Percentiles rank a stretch among this genome's conserved stretches.
These are phyloP conservation scores for Nestor notabilis DNA, from an alignment of 2,113 vertebrate genomes.

Conservation along the genomic window DNA sequence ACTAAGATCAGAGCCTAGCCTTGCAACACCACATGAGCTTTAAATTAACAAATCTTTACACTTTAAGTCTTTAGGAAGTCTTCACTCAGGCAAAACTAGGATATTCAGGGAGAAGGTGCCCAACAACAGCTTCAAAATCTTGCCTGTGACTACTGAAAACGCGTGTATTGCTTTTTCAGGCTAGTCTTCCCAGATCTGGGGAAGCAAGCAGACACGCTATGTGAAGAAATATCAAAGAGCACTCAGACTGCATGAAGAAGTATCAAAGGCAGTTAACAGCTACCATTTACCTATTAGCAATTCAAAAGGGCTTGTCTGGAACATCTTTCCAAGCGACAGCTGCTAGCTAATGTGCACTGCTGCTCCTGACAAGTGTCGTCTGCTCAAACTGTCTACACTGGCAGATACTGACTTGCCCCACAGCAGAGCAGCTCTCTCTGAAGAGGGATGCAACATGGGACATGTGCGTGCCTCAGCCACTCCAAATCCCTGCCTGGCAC, in stretches of 20 bases:
- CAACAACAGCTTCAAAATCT: neutral
- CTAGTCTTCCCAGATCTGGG: neutral
- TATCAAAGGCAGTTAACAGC: slow-evolving; percentile 9
- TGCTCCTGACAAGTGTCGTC: neutral
- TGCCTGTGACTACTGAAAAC: neutral
- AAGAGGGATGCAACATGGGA: neutral
- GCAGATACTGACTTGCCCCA: neutral
- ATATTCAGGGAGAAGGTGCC: neutral
- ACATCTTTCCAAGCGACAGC: neutral
- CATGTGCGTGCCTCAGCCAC: accelerated
- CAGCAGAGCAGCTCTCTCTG: neutral
- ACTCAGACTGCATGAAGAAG: neutral
- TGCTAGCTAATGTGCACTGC: neutral
- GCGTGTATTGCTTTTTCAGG: neutral
- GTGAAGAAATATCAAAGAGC: slow-evolving; percentile 7
- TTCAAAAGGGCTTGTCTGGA: neutral
- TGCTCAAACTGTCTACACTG: neutral
- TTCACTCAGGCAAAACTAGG: neutral
- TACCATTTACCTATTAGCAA: neutral
- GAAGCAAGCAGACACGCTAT: neutral
- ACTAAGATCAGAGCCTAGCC: neutral
- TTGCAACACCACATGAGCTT: neutral
- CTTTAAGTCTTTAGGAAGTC: neutral
- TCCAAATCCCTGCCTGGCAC: neutral
- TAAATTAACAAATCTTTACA: neutral